Percentiles rank a stretch among this genome's conserved stretches.
Conservation (phyloP, 1,140 invertebrate species). For the Lutraria rhynchaena region DNA sequence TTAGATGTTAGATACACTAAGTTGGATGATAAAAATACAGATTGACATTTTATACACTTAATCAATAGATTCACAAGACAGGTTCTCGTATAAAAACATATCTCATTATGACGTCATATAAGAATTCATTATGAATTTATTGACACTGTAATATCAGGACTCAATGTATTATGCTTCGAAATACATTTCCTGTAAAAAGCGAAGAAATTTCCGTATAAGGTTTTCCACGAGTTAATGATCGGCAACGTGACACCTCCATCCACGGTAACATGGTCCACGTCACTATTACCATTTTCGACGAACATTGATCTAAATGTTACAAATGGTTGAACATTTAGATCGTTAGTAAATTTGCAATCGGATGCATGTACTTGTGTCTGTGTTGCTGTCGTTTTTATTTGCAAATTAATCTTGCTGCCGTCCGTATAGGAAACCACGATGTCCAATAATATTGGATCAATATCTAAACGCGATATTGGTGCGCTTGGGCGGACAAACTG, state of each 20-base stretch:
- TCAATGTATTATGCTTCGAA: constrained; percentile 71
- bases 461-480: constrained; percentile 58
- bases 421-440: constrained; percentile 64
- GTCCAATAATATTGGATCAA: constrained; percentile 49
- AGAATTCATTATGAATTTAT: too few species aligned
- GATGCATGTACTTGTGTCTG: constrained; percentile 61
- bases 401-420: constrained; percentile 49
- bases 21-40: too few species aligned
- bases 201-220: constrained; percentile 57
- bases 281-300: constrained; percentile 67
- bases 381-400: constrained; percentile 43
- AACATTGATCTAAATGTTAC: constrained; percentile 72
- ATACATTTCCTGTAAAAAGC: constrained; percentile 72
- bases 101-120: too few species aligned
- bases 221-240: constrained; percentile 58
- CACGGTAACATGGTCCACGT: constrained; percentile 69
- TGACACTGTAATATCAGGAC: constrained; percentile 72
- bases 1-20: too few species aligned
- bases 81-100: too few species aligned
- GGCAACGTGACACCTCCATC: constrained; percentile 52
- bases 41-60: too few species aligned
- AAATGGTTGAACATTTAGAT: constrained; percentile 57
- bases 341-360: constrained; percentile 37
- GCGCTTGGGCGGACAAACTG: constrained; percentile 58
- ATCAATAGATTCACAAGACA: too few species aligned